Evolutionary conservation across 2,888 invertebrate species (phyloP), one percentile per base, ranked within the genome.

Genomic region (Lasioglossum vierecki): DNA sequence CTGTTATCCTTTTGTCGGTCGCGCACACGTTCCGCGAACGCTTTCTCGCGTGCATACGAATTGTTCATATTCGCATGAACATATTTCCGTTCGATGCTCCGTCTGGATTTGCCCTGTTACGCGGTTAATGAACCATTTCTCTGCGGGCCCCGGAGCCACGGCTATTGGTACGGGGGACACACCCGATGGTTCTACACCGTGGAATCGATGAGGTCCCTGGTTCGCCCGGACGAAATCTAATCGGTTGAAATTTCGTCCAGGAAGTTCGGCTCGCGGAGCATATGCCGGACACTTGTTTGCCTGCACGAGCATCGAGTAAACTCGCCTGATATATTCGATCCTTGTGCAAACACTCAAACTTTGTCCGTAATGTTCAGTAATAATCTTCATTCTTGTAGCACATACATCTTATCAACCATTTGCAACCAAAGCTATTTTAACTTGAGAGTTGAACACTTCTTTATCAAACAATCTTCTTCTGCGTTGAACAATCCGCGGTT

Each of bases 61-160:
- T 60, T 30, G 66, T 8, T 66, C 66, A 35, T 30, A 35, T 35
- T 68, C 39, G n/a, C 68, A 11, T n/a, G 68, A 63, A 63, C 22
- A 35, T 68, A 53, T 53, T n/a, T n/a, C 53, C n/a, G 53, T 18
- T n/a, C n/a, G 39, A 11, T n/a, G 35, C 22, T 41, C 18, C 35
- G 63, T 75, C 77, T 72, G 76, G 80, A 81, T 81, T 79, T 88
- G 80, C 88, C 81, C 80, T 71, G 88, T 87, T 88, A 88, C 87
- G 82, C 80, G 73, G 81, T 82, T 88, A 88, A 89, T 84, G 88
- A 89, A 88, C 87, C 88, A 75, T 85, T 85, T 53, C 9, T 46
- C 57, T 44, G 60, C 66, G 68, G 39, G 46, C 26, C 66, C 76
- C 75, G 53, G n/a, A 9, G 53, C 53, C 22, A 53, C 22, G 22